Conservation (phyloP, 1,140 invertebrate genomes). For the Lasioglossum baleicum region DNA sequence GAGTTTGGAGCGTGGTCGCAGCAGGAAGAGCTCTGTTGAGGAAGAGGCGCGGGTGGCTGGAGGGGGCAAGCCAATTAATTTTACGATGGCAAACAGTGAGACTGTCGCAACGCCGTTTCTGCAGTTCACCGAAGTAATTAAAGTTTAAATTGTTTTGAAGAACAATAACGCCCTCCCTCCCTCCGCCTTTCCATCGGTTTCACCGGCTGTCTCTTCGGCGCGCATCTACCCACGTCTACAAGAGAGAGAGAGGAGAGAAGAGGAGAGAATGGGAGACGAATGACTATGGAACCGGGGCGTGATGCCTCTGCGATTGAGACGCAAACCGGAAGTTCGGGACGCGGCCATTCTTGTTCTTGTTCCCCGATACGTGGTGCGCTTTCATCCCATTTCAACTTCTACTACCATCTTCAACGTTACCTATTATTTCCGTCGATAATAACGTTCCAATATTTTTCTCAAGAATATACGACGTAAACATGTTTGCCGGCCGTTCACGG, state of each 20-base stretch:
- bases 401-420: too few relatives aligned
- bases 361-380: slow-evolving; percentile 1
- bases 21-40: slow-evolving; percentile 9
- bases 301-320: slow-evolving; percentile 38
- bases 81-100: slow-evolving; percentile 72
- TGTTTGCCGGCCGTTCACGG: neutral
- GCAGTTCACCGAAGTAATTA: slow-evolving; percentile 73
- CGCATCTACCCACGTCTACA: slow-evolving; percentile 27
- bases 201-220: slow-evolving; percentile 29
- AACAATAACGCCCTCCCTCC: slow-evolving; percentile 65
- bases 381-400: too few relatives aligned
- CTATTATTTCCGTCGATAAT: too few relatives aligned
- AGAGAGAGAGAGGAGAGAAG: neutral
- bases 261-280: neutral
- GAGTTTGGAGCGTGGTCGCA: slow-evolving; percentile 56
- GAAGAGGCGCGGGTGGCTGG: neutral
- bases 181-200: slow-evolving; percentile 15
- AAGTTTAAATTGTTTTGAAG: slow-evolving; percentile 74
- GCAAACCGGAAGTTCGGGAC: slow-evolving; percentile 38
- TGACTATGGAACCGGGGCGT: slow-evolving; percentile 23
- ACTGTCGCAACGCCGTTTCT: slow-evolving; percentile 72
- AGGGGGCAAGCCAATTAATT: slow-evolving; percentile 70
- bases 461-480: slow-evolving; percentile 12
- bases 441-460: neutral
- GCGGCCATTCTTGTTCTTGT: slow-evolving; percentile 29